Conservation (phyloP, 2,888 invertebrate species). For the Agrilus mali region DNA sequence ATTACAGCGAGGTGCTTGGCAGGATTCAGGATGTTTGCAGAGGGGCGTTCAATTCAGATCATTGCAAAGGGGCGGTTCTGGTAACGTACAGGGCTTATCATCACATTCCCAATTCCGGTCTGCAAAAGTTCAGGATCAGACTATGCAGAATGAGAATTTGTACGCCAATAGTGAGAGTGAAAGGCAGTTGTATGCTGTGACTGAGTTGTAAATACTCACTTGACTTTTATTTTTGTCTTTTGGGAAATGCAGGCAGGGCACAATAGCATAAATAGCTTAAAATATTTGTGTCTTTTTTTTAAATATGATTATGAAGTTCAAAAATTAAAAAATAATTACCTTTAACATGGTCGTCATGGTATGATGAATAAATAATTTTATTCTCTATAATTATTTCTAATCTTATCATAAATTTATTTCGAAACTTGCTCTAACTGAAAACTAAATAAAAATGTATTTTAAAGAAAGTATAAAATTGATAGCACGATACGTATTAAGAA, state of each 20-base stretch:
- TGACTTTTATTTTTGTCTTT: constrained; percentile 19
- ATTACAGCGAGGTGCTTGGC: constrained; percentile 34
- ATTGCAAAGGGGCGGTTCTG: constrained; percentile 34
- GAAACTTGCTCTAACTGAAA: too few species aligned
- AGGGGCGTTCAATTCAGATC: constrained; percentile 33
- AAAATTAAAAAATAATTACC: too few species aligned
- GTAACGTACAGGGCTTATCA: constrained; percentile 8
- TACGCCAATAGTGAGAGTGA: constrained; percentile 36
- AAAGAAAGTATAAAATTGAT: too few species aligned
- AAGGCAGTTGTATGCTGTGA: constrained; percentile 55
- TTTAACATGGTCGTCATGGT: too few species aligned
- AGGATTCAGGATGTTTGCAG: constrained; percentile 20
- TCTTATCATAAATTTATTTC: too few species aligned
- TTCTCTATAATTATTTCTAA: too few species aligned
- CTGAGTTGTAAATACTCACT: constrained; percentile 43
- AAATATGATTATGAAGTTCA: too few species aligned
- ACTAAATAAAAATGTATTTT: too few species aligned
- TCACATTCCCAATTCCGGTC: constrained; percentile 30
- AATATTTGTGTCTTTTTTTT: too few species aligned
- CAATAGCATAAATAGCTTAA: too few species aligned
- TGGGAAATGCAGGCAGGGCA: constrained; percentile 34
- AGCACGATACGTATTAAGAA: too few species aligned
- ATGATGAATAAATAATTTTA: too few species aligned
- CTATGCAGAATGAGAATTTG: constrained; percentile 28
- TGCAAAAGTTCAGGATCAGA: constrained; percentile 32